Base-by-base conservation (phyloP, 2,113 vertebrate species). In the Scomber scombrus region DNA sequence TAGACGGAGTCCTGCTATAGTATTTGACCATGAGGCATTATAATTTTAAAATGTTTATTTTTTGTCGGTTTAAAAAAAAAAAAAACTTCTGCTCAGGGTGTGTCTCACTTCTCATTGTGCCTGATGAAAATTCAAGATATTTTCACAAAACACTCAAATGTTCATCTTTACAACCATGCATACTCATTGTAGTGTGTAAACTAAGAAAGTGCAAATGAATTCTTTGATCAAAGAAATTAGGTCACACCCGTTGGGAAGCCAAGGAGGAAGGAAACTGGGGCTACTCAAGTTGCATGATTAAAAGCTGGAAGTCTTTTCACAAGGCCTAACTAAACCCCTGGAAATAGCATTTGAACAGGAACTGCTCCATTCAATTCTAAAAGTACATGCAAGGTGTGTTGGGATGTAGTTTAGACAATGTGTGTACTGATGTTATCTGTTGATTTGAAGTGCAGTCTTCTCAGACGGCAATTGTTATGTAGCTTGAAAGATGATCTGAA, bases 161-260 rank as follows among this genome's bases (percentile, higher is more conserved):
- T 46, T 40, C 11, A 12, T 64, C 50, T 72, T 84, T 57, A 23
- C 69, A 85, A 50, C 57, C 51, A 50, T 56, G 40, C 78, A 31
- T 66, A 50, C 40, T 81, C n/a, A 40, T 71, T 73, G 34, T 71
- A 61, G 56, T 77, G 26, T 49, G 82, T 82, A 80, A 71, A 81
- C 66, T 60, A 71, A 78, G 77, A 85, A 86, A 82, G 64, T 76
- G 73, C 60, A 81, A 90, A 85, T 85, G 26, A 81, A 81, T n/a
- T 76, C 85, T 91, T 91, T 92, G 90, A 91, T 93, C 84, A 87
- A 85, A 70, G 71, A 80, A 92, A 91, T 86, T 64, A 74, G 86
- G 87, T 85, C 75, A 83, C 78, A 82, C 46, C 86, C 62, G 14
- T 56, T 74, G 86, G 80, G 84, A 87, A 71, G 55, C 60, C 61